phyloP scores from a whole-genome alignment of 2,113 vertebrate genomes.

The Grallaria varia region DNA sequence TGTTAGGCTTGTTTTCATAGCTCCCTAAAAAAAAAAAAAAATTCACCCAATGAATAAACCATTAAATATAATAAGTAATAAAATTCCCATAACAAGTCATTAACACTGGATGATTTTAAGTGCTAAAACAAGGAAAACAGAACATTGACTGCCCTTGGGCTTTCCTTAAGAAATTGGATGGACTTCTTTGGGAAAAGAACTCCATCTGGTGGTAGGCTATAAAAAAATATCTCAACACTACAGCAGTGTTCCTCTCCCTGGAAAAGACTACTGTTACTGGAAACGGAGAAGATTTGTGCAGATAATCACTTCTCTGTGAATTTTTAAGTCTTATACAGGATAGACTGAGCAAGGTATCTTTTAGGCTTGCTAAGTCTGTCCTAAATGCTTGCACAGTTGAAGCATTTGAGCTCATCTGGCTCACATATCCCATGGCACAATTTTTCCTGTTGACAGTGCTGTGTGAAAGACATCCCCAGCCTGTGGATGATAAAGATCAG shows the following conservation, averaged over 20 bases:
- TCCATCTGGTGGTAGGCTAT: slow-evolving; percentile 57
- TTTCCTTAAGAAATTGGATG: not conserved
- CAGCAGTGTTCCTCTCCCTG: no score
- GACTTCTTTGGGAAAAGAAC: slow-evolving; percentile 56
- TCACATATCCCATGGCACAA: rapidly evolving
- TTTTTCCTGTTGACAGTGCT: not conserved
- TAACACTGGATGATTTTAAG: not conserved
- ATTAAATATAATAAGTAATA: not conserved
- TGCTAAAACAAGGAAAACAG: not conserved
- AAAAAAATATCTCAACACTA: not conserved
- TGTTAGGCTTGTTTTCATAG: not conserved
- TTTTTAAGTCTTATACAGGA: not conserved
- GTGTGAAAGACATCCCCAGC: not conserved
- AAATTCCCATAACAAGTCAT: not conserved
- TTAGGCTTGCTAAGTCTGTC: not conserved
- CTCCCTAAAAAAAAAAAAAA: not conserved
- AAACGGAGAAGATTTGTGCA: not conserved
- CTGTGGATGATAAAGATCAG: not conserved
- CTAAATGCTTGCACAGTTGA: not conserved
- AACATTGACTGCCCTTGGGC: not conserved
- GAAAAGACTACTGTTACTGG: not conserved
- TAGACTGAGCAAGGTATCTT: not conserved
- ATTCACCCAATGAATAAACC: rapidly evolving
- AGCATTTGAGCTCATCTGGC: not conserved
- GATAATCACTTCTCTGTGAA: not conserved